phyloP scores from a whole-genome alignment of 1,140 invertebrate genomes.

The Drosophila arizonae region DNA sequence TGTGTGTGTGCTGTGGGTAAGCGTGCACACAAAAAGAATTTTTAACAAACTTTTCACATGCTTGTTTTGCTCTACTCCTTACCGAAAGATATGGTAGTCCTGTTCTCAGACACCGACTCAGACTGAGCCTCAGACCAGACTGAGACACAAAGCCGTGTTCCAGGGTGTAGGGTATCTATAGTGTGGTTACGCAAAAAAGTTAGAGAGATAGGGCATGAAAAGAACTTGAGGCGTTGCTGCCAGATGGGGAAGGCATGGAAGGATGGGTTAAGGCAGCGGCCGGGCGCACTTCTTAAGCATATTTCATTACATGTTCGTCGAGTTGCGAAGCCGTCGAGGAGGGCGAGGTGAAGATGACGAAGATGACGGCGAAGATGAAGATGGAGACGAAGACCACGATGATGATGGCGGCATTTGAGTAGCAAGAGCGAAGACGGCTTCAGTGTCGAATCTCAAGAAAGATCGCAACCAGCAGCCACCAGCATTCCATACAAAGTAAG shows the following conservation, averaged over 20 bases:
- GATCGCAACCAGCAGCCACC: slow-evolving; percentile 52
- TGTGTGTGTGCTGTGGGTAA: slow-evolving; percentile 26
- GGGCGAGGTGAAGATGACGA: background rate
- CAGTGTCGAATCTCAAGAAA: slow-evolving; percentile 70
- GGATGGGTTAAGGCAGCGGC: background rate
- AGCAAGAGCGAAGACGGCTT: slow-evolving; percentile 20
- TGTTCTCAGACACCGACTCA: background rate
- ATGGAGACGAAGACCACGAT: background rate
- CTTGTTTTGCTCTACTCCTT: slow-evolving; percentile 54
- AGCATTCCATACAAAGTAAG: slow-evolving; percentile 36
- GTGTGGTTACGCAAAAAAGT: slow-evolving; percentile 43
- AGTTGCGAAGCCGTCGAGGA: background rate
- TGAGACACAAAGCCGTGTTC: background rate
- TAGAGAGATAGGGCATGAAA: slow-evolving; percentile 44
- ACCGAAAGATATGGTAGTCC: background rate
- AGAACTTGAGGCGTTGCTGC: slow-evolving; percentile 36
- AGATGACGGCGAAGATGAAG: slow-evolving; percentile 10
- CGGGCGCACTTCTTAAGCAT: slow-evolving; percentile 64
- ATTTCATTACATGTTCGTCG: slow-evolving; percentile 68
- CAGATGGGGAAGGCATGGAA: slow-evolving; percentile 9
- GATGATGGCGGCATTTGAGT: slow-evolving; percentile 19
- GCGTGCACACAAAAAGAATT: slow-evolving; percentile 68
- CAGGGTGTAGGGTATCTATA: slow-evolving; percentile 3
- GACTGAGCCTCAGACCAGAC: background rate
- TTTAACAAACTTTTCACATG: slow-evolving; percentile 78